Evolutionary conservation across 2,113 vertebrate genomes (phyloP), one percentile per base, ranked within the genome.

Genomic region (Paratilapia polleni): DNA sequence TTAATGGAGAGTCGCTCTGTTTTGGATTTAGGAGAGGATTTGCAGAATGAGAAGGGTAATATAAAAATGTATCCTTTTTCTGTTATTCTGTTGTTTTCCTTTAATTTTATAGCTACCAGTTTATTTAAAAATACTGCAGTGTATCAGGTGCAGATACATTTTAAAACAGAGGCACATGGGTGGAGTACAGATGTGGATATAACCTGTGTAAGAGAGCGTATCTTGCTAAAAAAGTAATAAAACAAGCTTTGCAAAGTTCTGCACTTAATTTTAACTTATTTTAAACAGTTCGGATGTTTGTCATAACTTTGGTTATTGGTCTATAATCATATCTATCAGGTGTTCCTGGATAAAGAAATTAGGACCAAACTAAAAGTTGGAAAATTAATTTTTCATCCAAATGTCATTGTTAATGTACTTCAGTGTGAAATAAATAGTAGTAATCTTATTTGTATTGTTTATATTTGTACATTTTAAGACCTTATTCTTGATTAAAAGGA

Each of bases 241-340:
- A 28, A 24, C 17, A 17, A 73, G 1, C 26, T 52, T 52, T 52
- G 43, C 66, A 73, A 52, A 20, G 52, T 52, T 77, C 57, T 60
- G 49, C 36, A 66, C 54, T 52, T 14, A 14, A 26, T 63, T 59
- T 47, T 52, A 62, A 82, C 12, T 79, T 88, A 85, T 88, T 82
- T 64, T 64, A 77, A 43, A 43, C 43, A 31, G 76, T 38, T 31
- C 19, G 47, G 34, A 56, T 13, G 43, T 34, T 73, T 15, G n/a
- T 0, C 38, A 6, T 64, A 49, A 58, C 38, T 57, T 75, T 58
- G 66, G 47, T 31, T n/a, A 31, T 52, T 26, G 36, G 26, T 13
- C 13, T n/a, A 60, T 22, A 66, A 70, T 61, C 57, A 10, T 38
- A 73, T 52, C 43, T 8, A 22, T 7, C 26, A 31, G 28, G 14